phyloP scores from a whole-genome alignment of 2,113 vertebrate genomes.

The Atlantisia rogersi region DNA sequence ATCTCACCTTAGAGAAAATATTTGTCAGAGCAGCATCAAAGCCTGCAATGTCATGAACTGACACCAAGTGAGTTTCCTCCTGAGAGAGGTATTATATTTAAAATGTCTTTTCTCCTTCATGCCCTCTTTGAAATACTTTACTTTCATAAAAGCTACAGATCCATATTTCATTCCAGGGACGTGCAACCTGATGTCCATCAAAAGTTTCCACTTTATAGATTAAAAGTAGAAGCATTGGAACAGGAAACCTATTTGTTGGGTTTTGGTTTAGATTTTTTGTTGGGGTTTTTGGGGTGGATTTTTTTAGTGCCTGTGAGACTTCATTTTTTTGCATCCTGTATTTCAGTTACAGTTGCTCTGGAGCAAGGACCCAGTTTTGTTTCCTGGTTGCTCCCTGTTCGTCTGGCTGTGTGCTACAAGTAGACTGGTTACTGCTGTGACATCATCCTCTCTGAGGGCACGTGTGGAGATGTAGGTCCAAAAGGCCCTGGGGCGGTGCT shows the following conservation, averaged over 20 bases:
- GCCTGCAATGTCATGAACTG: constrained; percentile 29
- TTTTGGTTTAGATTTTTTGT: background rate
- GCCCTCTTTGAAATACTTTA: constrained; percentile 11
- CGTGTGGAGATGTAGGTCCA: background rate
- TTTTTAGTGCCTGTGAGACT: background rate
- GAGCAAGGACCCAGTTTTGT: background rate
- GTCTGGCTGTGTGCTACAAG: background rate
- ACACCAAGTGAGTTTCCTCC: background rate
- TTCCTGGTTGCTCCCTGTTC: background rate
- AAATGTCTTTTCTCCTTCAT: constrained; percentile 5
- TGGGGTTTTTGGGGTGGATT: no score
- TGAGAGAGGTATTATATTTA: constrained; percentile 15
- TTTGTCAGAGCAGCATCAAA: constrained; percentile 55
- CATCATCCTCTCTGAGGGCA: background rate
- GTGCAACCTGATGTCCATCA: background rate
- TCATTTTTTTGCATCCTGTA: background rate
- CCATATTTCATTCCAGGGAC: background rate
- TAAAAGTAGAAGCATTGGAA: background rate
- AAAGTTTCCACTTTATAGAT: background rate
- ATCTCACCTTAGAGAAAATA: constrained; percentile 40
- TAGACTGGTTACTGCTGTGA: background rate
- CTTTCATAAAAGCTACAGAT: constrained; percentile 5
- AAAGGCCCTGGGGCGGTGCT: background rate
- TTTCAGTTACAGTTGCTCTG: background rate
- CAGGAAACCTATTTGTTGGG: background rate